Evolutionary conservation across 2,888 invertebrate genomes (phyloP).

Genomic region (Macroteleia sp.): DNA sequence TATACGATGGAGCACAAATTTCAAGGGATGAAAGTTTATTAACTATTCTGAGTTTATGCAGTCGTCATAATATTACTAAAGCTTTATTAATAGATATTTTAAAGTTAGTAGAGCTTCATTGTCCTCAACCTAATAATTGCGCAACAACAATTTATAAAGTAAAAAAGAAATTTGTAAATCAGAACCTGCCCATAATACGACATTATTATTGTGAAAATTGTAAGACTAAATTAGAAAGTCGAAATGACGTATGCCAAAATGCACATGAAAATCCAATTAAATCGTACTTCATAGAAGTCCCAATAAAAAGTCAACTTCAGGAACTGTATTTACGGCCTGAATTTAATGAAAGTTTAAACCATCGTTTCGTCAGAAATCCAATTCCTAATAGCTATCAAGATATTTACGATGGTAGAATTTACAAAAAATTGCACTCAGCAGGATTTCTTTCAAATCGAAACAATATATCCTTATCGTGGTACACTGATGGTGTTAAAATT

Average conservation of each 20-base stretch:
- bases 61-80: too few relatives aligned
- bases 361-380: constrained; percentile 5
- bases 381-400: background rate
- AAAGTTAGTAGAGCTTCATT: too few relatives aligned
- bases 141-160: too few relatives aligned
- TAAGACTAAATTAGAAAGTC: background rate
- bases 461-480: constrained; percentile 10
- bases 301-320: background rate
- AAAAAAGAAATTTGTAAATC: too few relatives aligned
- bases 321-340: background rate
- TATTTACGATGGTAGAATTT: constrained; percentile 3
- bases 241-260: background rate
- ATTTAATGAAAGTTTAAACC: background rate
- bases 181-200: too few relatives aligned
- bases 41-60: too few relatives aligned
- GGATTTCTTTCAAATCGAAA: background rate
- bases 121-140: too few relatives aligned
- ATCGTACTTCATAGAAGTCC: constrained; percentile 14
- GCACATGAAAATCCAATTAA: background rate
- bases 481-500: constrained; percentile 12
- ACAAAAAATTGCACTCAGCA: background rate
- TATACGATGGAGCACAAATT: too few relatives aligned
- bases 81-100: too few relatives aligned
- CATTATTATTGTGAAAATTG: constrained; percentile 16
- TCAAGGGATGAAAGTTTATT: too few relatives aligned